These are phyloP conservation scores for Molossus molossus DNA, from an alignment of 2,797 vertebrate genomes.

Conservation along the genomic window DNA sequence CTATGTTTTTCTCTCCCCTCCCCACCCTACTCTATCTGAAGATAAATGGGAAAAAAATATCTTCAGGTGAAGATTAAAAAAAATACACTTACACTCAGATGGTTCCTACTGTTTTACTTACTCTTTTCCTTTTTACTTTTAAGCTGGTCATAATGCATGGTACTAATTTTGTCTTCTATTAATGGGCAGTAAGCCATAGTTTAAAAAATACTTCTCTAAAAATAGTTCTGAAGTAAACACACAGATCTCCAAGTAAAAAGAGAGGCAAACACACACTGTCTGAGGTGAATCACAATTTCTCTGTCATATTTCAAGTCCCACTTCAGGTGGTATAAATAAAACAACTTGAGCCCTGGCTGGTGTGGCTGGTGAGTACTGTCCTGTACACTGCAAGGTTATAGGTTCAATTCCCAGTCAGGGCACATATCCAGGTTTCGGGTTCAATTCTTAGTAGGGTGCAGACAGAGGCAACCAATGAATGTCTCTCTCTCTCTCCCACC, in stretches of 20 bases:
- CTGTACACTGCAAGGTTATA: too few relatives aligned
- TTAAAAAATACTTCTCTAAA: slow-evolving; percentile 57
- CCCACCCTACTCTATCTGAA: too few relatives aligned
- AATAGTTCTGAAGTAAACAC: slow-evolving; percentile 1
- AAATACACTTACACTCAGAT: background rate
- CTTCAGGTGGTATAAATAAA: background rate
- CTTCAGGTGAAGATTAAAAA: too few relatives aligned
- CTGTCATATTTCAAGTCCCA: background rate
- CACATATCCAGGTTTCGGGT: too few relatives aligned
- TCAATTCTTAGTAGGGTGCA: too few relatives aligned
- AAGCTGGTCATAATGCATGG: background rate
- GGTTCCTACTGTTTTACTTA: background rate
- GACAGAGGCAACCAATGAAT: too few relatives aligned
- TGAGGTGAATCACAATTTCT: background rate
- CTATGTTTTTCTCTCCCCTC: too few relatives aligned
- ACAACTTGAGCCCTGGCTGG: background rate
- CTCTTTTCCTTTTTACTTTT: background rate
- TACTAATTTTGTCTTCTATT: slow-evolving; percentile 42
- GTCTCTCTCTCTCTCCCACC: too few relatives aligned
- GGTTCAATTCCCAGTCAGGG: too few relatives aligned
- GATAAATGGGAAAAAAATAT: too few relatives aligned
- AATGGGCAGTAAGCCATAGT: background rate
- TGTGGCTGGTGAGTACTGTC: too few relatives aligned
- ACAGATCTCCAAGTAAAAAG: background rate
- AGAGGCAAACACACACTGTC: background rate